These are phyloP conservation scores for Nomia melanderi DNA, from an alignment of 1,140 invertebrate species.

Conservation along the genomic window DNA sequence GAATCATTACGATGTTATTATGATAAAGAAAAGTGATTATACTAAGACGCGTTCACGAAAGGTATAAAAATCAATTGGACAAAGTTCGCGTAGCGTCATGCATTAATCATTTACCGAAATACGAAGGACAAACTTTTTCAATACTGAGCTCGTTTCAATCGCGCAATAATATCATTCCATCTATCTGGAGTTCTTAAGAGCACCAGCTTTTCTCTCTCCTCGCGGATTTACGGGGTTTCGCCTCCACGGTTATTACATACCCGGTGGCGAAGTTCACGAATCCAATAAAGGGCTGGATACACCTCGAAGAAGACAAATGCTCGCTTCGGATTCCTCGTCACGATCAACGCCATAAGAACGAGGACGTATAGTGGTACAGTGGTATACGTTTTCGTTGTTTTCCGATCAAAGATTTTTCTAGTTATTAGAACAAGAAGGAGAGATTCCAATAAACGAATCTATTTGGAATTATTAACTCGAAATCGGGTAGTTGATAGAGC, in stretches of 20 bases:
- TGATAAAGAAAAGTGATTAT: background rate
- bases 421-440: background rate
- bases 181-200: conserved; percentile 43
- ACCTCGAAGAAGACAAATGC: conserved; percentile 52
- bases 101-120: conserved; percentile 51
- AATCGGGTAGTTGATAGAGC: background rate
- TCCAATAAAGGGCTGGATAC: conserved; percentile 55
- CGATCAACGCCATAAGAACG: conserved; percentile 43
- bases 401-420: conserved; percentile 24
- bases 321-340: conserved; percentile 53
- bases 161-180: conserved; percentile 52
- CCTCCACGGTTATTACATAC: conserved; percentile 45
- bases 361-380: conserved; percentile 15
- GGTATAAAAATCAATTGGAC: conserved; percentile 3
- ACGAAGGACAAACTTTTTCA: conserved; percentile 47
- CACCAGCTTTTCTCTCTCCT: conserved; percentile 8
- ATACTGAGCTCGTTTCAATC: conserved; percentile 47
- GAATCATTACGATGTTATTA: background rate
- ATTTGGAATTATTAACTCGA: background rate
- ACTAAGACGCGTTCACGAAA: background rate
- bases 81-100: conserved; percentile 25
- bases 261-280: conserved; percentile 55
- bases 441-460: no score
- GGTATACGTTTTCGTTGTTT: conserved; percentile 41
- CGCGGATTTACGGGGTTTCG: conserved; percentile 48